phyloP scores from a whole-genome alignment of 2,113 vertebrate species.

The Oncorhynchus tshawytscha region DNA sequence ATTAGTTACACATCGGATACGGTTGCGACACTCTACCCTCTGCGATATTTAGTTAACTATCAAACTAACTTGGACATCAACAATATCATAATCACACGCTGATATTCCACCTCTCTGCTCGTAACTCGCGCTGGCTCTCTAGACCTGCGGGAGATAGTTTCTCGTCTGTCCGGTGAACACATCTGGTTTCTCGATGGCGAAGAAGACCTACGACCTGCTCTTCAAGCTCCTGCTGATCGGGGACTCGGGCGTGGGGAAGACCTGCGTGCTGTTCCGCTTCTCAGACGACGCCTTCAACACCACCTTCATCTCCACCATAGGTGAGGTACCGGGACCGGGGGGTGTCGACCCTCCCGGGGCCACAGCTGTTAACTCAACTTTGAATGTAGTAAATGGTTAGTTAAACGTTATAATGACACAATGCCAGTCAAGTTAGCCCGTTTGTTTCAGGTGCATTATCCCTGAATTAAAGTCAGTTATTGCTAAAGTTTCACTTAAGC shows the following conservation, averaged over 20 bases:
- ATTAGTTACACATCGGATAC: constrained; percentile 42
- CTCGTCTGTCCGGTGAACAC: constrained; percentile 33
- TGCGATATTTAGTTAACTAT: constrained; percentile 57
- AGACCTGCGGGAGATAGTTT: constrained; percentile 36
- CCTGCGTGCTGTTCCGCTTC: constrained; percentile 98
- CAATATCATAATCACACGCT: constrained; percentile 50
- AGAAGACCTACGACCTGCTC: constrained; percentile 98
- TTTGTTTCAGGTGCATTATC: too few species aligned
- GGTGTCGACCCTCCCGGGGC: too few species aligned
- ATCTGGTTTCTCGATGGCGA: constrained; percentile 82
- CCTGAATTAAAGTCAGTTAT: too few species aligned
- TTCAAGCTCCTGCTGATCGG: constrained; percentile 99
- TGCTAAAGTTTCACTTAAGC: too few species aligned
- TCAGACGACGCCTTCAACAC: constrained; percentile 98
- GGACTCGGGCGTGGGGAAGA: constrained; percentile 97
- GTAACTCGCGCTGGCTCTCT: constrained; percentile 53
- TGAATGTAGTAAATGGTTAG: too few species aligned
- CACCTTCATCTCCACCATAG: constrained; percentile 99
- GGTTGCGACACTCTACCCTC: constrained; percentile 33
- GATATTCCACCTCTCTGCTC: constrained; percentile 35
- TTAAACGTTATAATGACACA: too few species aligned
- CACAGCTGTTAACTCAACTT: background rate
- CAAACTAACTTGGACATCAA: constrained; percentile 21
- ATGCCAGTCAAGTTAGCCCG: too few species aligned
- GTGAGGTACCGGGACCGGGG: constrained; percentile 59